phyloP scores from a whole-genome alignment of 1,140 invertebrate species.

The Drosophila mauritiana region DNA sequence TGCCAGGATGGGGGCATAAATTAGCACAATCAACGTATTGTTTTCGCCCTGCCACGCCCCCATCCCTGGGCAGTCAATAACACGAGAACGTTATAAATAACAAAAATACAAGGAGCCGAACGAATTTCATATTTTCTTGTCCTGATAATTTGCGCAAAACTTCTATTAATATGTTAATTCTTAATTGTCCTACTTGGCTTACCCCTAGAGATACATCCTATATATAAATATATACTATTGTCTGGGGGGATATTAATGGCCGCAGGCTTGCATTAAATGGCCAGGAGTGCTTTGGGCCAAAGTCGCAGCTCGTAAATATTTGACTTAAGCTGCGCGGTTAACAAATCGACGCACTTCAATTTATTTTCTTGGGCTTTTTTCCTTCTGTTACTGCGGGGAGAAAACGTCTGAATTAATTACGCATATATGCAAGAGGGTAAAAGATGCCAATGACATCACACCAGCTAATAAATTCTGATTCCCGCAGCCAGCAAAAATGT shows the following conservation, averaged over 20 bases:
- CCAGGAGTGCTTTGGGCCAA: constrained; percentile 16
- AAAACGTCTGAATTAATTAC: constrained; percentile 63
- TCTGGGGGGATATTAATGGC: constrained; percentile 58
- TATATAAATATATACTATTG: not conserved
- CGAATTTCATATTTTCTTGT: constrained; percentile 68
- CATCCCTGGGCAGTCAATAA: constrained; percentile 67
- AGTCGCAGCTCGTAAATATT: constrained; percentile 74
- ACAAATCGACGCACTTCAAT: constrained; percentile 77
- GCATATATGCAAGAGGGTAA: constrained; percentile 16
- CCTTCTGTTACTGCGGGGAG: not conserved
- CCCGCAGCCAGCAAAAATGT: not conserved
- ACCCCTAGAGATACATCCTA: not conserved
- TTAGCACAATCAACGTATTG: constrained; percentile 83
- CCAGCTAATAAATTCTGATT: constrained; percentile 26
- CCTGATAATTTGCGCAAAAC: constrained; percentile 79
- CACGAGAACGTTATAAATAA: constrained; percentile 81
- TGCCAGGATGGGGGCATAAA: constrained; percentile 63
- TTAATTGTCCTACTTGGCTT: constrained; percentile 72
- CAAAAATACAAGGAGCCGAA: constrained; percentile 60
- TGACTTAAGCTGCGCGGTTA: constrained; percentile 69
- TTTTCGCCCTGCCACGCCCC: constrained; percentile 67
- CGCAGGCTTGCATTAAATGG: constrained; percentile 56
- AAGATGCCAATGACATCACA: constrained; percentile 65
- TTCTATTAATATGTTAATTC: constrained; percentile 84
- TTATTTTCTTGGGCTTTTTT: constrained; percentile 39